These are phyloP conservation scores for Ploceus nigricollis DNA, from an alignment of 2,113 vertebrate species.

Conservation along the genomic window DNA sequence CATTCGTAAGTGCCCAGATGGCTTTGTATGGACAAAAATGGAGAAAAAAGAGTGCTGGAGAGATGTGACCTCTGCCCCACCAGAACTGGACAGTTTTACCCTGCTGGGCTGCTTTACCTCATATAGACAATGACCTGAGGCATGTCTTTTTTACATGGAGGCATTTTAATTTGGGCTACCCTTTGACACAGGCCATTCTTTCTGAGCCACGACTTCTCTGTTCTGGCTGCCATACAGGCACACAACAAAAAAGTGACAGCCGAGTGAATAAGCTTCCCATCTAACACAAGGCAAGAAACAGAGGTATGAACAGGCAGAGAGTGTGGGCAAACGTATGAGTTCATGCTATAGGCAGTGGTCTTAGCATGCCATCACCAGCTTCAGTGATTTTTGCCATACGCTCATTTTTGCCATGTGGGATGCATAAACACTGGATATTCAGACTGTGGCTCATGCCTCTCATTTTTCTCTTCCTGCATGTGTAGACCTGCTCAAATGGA, in stretches of 20 bases:
- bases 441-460: background rate
- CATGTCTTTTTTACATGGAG: background rate
- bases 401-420: background rate
- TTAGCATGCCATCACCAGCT: background rate
- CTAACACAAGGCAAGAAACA: background rate
- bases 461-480: background rate
- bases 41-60: background rate
- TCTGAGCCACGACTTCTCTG: background rate
- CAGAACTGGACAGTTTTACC: background rate
- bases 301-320: background rate
- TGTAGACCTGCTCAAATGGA: background rate
- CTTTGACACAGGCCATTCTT: background rate
- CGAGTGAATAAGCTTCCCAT: background rate
- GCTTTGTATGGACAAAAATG: background rate
- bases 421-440: background rate
- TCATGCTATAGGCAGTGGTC: background rate
- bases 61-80: background rate
- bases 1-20: background rate
- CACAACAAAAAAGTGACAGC: background rate
- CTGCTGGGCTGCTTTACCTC: background rate
- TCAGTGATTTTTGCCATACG: background rate
- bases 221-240: background rate
- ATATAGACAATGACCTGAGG: background rate
- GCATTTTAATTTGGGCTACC: background rate
- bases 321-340: background rate